phyloP scores from a whole-genome alignment of 2,113 vertebrate genomes.

The Sylvilagus bachmani region DNA sequence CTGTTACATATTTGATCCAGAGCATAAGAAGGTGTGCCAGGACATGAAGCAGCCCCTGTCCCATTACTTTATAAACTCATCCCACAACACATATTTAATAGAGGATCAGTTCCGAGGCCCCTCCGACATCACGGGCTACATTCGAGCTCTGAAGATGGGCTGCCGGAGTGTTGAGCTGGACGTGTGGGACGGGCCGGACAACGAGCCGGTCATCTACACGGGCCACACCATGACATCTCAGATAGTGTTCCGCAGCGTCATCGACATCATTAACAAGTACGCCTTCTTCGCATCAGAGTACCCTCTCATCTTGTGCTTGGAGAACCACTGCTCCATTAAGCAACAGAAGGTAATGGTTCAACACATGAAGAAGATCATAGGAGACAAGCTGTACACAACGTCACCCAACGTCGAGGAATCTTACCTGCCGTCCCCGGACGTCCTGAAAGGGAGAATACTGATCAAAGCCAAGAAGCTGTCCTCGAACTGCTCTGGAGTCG shows the following conservation, averaged over 20 bases:
- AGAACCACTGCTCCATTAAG: conserved; percentile 98
- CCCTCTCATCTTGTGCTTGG: conserved; percentile 96
- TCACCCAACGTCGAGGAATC: conserved; percentile 93
- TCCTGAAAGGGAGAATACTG: conserved; percentile 95
- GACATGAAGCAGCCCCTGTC: conserved; percentile 98
- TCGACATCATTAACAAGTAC: conserved; percentile 97
- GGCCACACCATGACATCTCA: conserved; percentile 99
- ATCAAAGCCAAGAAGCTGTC: conserved; percentile 97
- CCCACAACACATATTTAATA: conserved; percentile 99
- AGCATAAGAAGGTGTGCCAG: conserved; percentile 97
- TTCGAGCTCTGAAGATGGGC: conserved; percentile 98
- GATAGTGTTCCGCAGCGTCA: conserved; percentile 96
- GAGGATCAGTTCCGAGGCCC: conserved; percentile 99
- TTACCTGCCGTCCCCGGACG: conserved; percentile 95
- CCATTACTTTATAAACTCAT: conserved; percentile 99
- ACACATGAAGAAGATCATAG: conserved; percentile 97
- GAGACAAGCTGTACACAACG: conserved; percentile 93
- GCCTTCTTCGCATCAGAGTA: conserved; percentile 97
- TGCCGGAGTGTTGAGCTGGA: conserved; percentile 97
- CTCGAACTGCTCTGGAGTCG: conserved; percentile 91
- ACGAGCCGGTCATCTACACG: conserved; percentile 97
- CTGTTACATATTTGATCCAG: conserved; percentile 98
- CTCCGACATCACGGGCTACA: conserved; percentile 98
- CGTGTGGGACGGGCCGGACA: conserved; percentile 98
- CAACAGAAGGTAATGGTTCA: conserved; percentile 99